These are phyloP conservation scores for Lepidonotus clava DNA, from an alignment of 2,888 invertebrate genomes.

Conservation along the genomic window DNA sequence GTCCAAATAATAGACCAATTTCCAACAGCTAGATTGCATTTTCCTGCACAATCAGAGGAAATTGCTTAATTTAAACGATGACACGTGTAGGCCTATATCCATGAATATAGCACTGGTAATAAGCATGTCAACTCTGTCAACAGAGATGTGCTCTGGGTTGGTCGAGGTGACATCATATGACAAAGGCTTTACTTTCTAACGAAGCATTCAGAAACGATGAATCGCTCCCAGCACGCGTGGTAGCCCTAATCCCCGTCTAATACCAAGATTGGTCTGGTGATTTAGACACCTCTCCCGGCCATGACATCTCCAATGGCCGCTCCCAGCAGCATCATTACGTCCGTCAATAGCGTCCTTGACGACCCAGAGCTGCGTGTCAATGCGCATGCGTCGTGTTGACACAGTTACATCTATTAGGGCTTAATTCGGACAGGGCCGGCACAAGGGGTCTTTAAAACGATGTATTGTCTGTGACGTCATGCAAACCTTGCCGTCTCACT, in stretches of 20 bases:
- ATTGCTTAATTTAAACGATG: too few relatives aligned
- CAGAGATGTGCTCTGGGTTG: neutral
- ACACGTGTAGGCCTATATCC: too few relatives aligned
- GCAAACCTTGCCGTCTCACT: neutral
- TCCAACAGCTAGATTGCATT: too few relatives aligned
- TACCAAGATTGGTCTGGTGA: neutral
- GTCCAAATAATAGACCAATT: too few relatives aligned
- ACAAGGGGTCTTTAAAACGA: neutral
- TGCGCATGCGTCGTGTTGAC: too few relatives aligned
- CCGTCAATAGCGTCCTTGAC: neutral
- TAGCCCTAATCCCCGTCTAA: neutral
- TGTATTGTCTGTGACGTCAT: neutral
- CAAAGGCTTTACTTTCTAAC: neutral
- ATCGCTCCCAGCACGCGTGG: conserved; percentile 6
- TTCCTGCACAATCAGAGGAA: too few relatives aligned
- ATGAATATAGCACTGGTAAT: too few relatives aligned
- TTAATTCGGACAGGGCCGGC: too few relatives aligned
- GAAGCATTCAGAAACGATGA: neutral
- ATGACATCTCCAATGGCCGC: neutral
- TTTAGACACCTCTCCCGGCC: neutral
- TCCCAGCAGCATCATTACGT: neutral
- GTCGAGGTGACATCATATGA: neutral
- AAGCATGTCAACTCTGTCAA: neutral
- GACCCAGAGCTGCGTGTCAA: too few relatives aligned
- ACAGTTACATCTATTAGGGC: too few relatives aligned